Evolutionary conservation across 1,140 invertebrate genomes (phyloP).

Genomic region (Pseudomyrmex cubaensis): DNA sequence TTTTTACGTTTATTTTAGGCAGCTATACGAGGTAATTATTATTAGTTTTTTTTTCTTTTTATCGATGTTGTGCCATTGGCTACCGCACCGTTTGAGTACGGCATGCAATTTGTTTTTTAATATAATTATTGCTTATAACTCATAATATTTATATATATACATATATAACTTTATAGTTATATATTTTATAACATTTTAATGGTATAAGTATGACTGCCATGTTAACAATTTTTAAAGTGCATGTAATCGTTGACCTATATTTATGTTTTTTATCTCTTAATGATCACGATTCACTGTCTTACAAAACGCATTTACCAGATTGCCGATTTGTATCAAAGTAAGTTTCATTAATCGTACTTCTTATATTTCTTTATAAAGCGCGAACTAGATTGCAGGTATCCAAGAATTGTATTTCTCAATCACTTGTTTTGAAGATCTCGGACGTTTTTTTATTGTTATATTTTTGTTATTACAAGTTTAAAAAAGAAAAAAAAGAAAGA

Average conservation of each 20-base stretch:
- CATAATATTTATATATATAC: too few relatives aligned
- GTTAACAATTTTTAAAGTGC: background rate
- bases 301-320: background rate
- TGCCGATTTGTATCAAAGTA: conserved; percentile 19
- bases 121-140: conserved; percentile 4
- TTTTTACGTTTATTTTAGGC: conserved; percentile 46
- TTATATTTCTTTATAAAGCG: conserved; percentile 14
- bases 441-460: conserved; percentile 44
- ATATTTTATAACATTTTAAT: conserved; percentile 46
- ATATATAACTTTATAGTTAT: background rate
- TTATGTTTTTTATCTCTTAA: conserved; percentile 27
- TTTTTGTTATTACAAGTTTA: conserved; percentile 19
- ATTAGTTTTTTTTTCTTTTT: conserved; percentile 6
- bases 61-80: background rate
- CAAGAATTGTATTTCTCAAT: conserved; percentile 4
- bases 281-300: background rate
- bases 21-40: conserved; percentile 5
- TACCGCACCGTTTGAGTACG: background rate
- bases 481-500: background rate
- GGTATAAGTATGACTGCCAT: background rate
- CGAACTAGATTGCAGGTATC: background rate
- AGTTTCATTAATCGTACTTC: conserved; percentile 17
- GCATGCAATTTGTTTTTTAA: conserved; percentile 6
- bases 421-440: conserved; percentile 15
- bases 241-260: conserved; percentile 26